A percentile compares a stretch with the other conserved stretches of the same genome.
Evolutionary conservation across 2,888 invertebrate species (phyloP).

Genomic region (Podotricha telesiphe): DNA sequence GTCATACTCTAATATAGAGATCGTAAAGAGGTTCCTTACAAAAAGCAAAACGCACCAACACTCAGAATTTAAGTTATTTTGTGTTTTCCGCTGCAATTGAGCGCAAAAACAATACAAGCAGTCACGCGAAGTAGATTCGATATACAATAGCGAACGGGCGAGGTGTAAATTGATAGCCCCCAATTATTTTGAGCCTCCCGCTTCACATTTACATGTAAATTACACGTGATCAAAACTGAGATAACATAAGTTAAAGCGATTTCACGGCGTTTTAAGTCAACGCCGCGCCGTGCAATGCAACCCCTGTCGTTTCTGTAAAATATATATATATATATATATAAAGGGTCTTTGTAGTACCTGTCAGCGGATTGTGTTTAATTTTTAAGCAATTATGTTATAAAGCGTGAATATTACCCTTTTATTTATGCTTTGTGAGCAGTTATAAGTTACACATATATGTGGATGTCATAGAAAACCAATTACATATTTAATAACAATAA

Average conservation of each 20-base stretch:
- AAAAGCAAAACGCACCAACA: not conserved
- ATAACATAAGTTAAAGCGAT: slow-evolving; percentile 18
- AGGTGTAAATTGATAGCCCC: slow-evolving; percentile 13
- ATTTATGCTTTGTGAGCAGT: not conserved
- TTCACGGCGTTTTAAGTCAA: slow-evolving; percentile 13
- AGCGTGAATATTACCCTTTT: not conserved
- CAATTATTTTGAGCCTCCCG: slow-evolving; percentile 16
- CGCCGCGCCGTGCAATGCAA: not conserved
- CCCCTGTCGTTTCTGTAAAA: not conserved
- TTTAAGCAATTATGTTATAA: not conserved
- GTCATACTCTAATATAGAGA: not conserved
- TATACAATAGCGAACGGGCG: not conserved
- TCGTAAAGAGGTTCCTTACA: not conserved
- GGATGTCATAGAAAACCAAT: not conserved
- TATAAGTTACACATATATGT: not conserved
- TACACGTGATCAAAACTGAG: slow-evolving; percentile 15
- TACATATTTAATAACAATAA: not conserved
- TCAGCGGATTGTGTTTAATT: not conserved
- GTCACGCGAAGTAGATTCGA: slow-evolving; percentile 2
- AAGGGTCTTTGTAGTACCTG: slow-evolving; percentile 3
- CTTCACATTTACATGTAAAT: slow-evolving; percentile 21
- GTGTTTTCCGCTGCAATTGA: not conserved
- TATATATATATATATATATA: too few relatives aligned
- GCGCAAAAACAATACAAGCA: not conserved
- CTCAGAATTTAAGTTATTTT: slow-evolving; percentile 6